Conservation (phyloP, 2,888 invertebrate species). For the Spodoptera picta region DNA sequence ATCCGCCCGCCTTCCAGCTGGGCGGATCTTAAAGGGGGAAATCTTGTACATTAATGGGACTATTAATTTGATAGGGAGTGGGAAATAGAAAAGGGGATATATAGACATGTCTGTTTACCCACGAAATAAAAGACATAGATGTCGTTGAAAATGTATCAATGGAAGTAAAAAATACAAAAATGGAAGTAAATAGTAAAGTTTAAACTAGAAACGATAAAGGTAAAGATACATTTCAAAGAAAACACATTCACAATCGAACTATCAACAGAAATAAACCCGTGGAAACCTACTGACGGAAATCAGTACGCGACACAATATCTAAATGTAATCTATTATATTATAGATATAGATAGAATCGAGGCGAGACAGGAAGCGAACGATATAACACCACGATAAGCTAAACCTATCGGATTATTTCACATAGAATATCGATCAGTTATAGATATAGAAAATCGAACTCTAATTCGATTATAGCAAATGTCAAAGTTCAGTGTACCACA, state of each 20-base stretch:
- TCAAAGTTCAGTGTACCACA: conserved; percentile 65
- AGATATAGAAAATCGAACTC: conserved; percentile 67
- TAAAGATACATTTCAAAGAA: conserved; percentile 21
- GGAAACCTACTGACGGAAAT: conserved; percentile 46
- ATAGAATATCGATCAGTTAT: conserved; percentile 61
- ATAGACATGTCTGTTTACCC: background rate
- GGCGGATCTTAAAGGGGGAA: conserved; percentile 61
- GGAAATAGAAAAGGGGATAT: conserved; percentile 7
- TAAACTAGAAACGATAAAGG: background rate
- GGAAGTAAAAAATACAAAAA: background rate
- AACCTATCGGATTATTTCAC: conserved; percentile 71
- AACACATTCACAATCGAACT: conserved; percentile 26
- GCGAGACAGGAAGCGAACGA: conserved; percentile 59
- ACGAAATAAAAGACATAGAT: background rate
- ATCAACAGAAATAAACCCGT: conserved; percentile 32
- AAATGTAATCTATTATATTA: conserved; percentile 51
- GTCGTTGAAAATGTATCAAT: background rate
- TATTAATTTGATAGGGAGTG: conserved; percentile 42
- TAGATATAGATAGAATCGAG: conserved; percentile 56
- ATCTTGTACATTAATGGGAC: conserved; percentile 46
- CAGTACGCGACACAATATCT: conserved; percentile 45
- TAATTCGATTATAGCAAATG: conserved; percentile 76
- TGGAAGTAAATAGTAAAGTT: background rate
- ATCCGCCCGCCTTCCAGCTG: conserved; percentile 67
- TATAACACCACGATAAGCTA: conserved; percentile 49